A percentile compares a stretch with the other conserved stretches of the same genome.
Evolutionary conservation across 2,113 vertebrate species (phyloP).

Genomic region (Myotis davidii): DNA sequence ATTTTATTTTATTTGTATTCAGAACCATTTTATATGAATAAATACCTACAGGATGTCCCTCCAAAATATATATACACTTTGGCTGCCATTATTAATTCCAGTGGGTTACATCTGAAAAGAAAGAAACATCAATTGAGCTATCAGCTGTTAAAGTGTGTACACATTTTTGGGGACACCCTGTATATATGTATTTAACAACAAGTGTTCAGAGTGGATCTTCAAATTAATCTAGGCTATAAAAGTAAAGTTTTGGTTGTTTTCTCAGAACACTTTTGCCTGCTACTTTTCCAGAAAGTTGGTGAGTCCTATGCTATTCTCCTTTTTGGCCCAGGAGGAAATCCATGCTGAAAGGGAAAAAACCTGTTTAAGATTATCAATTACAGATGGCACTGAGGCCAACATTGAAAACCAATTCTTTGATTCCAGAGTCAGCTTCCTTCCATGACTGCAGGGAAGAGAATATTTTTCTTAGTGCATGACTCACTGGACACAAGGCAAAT

Average conservation of each 20-base stretch:
- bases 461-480: neutral
- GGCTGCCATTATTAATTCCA: no score
- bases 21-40: constrained; percentile 9
- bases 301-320: neutral
- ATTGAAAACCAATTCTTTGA: neutral
- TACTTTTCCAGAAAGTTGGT: neutral
- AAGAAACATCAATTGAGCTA: no score
- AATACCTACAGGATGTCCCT: neutral
- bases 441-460: neutral
- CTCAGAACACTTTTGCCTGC: neutral
- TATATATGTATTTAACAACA: neutral
- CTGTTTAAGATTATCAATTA: neutral
- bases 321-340: neutral
- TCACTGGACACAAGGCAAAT: neutral
- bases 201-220: neutral
- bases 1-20: constrained; percentile 49
- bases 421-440: neutral
- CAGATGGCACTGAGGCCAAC: neutral
- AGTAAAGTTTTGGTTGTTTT: neutral
- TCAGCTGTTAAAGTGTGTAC: no score
- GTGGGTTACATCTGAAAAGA: no score
- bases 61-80: no score
- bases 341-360: neutral
- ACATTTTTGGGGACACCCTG: no score
- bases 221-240: neutral